A percentile compares a stretch with the other conserved stretches of the same genome.
phyloP scores from a whole-genome alignment of 2,888 invertebrate species.

The Leptogaster cylindrica region DNA sequence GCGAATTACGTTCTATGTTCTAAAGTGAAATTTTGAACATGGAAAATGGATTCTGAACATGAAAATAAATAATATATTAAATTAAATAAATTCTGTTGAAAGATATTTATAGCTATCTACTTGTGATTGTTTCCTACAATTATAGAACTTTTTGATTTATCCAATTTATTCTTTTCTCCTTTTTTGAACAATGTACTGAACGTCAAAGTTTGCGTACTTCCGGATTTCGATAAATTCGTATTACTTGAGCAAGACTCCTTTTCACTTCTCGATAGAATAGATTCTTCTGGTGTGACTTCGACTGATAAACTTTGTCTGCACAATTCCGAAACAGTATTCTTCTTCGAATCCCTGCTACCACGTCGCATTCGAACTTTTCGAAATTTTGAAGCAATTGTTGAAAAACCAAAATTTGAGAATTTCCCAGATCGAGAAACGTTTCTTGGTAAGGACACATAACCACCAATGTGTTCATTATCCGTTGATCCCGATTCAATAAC shows the following conservation, averaged over 20 bases:
- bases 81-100: not conserved
- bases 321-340: constrained; percentile 71
- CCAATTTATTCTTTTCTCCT: constrained; percentile 51
- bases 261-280: constrained; percentile 50
- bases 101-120: not conserved
- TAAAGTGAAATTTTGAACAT: not conserved
- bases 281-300: constrained; percentile 59
- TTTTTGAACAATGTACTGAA: constrained; percentile 36
- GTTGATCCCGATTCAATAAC: constrained; percentile 65
- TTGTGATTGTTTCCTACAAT: constrained; percentile 1
- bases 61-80: not conserved
- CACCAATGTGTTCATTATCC: constrained; percentile 57
- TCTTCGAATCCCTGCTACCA: constrained; percentile 53
- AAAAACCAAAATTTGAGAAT: constrained; percentile 63
- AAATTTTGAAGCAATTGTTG: constrained; percentile 68
- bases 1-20: not conserved
- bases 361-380: constrained; percentile 65
- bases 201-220: constrained; percentile 55
- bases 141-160: constrained; percentile 57
- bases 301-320: constrained; percentile 79
- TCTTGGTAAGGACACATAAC: constrained; percentile 66
- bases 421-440: constrained; percentile 57
- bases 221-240: constrained; percentile 55
- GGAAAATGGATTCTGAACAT: not conserved
- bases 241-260: constrained; percentile 5